Evolutionary conservation across 1,140 invertebrate genomes (phyloP).

Genomic region (Tetramorium parvispinum): DNA sequence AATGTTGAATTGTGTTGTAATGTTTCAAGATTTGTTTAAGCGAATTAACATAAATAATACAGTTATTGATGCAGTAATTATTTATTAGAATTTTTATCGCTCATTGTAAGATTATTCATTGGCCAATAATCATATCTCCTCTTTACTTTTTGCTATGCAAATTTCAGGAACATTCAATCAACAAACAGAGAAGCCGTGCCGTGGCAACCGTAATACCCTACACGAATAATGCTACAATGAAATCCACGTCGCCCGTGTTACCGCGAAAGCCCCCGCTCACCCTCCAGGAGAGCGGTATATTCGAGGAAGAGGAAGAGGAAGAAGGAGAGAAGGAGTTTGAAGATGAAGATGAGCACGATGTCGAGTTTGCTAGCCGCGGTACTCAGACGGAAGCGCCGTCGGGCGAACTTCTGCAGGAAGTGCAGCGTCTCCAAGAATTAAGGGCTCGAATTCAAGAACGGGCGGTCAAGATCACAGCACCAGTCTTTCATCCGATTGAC

Average conservation of each 20-base stretch:
- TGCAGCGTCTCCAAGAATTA: constrained; percentile 81
- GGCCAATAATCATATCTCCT: not conserved
- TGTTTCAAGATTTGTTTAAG: not conserved
- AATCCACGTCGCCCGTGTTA: constrained; percentile 70
- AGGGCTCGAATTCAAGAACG: constrained; percentile 81
- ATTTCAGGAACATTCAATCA: constrained; percentile 73
- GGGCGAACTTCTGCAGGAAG: constrained; percentile 81
- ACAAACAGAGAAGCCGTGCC: constrained; percentile 79
- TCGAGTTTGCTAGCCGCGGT: constrained; percentile 77
- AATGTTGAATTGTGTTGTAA: not conserved
- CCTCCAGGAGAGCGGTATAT: constrained; percentile 86
- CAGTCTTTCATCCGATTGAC: constrained; percentile 61
- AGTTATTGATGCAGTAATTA: not conserved
- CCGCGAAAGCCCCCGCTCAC: constrained; percentile 79
- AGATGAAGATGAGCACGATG: constrained; percentile 71
- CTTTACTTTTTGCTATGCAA: not conserved
- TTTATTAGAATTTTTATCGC: not conserved
- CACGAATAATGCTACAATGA: constrained; percentile 69
- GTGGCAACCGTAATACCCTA: constrained; percentile 83
- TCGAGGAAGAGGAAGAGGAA: constrained; percentile 80
- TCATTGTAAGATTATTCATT: not conserved
- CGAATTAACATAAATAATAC: not conserved
- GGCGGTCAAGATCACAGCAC: constrained; percentile 75
- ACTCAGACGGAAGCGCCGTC: constrained; percentile 83
- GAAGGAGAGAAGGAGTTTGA: constrained; percentile 65